These are phyloP conservation scores for Chrysolina oricalcia DNA, from an alignment of 2,888 invertebrate genomes.

Conservation along the genomic window DNA sequence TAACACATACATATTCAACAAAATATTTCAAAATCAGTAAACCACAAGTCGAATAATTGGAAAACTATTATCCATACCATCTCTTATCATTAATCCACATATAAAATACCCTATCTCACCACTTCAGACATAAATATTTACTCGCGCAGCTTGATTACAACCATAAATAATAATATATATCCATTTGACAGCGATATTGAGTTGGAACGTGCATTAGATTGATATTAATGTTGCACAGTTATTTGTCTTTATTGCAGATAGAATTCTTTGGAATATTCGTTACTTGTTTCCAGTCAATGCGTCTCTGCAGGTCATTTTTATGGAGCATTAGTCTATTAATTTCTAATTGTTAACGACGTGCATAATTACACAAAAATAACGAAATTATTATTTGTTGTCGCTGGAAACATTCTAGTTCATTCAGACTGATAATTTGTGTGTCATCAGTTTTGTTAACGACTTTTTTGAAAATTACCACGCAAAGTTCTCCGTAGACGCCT, in stretches of 20 bases:
- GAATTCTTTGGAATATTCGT: slow-evolving; percentile 21
- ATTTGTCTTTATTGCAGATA: slow-evolving; percentile 36
- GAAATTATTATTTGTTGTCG: not conserved
- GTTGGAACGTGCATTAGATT: slow-evolving; percentile 44
- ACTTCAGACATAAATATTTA: slow-evolving; percentile 12
- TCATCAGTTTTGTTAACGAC: no score
- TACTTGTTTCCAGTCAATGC: slow-evolving; percentile 1
- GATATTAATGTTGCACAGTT: slow-evolving; percentile 43
- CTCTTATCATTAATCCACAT: slow-evolving; percentile 13
- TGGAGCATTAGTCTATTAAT: not conserved
- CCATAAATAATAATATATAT: slow-evolving; percentile 42
- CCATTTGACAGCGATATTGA: slow-evolving; percentile 46
- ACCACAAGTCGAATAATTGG: not conserved
- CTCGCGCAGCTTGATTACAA: slow-evolving; percentile 20
- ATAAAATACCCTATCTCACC: slow-evolving; percentile 7
- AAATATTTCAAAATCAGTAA: no score
- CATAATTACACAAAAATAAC: not conserved
- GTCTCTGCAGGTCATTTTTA: slow-evolving; percentile 1
- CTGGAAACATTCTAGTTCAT: no score
- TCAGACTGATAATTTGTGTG: no score
- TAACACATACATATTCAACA: no score
- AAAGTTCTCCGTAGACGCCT: no score
- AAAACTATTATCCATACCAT: not conserved
- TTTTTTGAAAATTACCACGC: no score
- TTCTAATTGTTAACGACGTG: not conserved